A percentile compares a stretch with the other conserved stretches of the same genome.
Evolutionary conservation across 1,140 invertebrate species (phyloP).

Genomic region (Cotesia chilonis): DNA sequence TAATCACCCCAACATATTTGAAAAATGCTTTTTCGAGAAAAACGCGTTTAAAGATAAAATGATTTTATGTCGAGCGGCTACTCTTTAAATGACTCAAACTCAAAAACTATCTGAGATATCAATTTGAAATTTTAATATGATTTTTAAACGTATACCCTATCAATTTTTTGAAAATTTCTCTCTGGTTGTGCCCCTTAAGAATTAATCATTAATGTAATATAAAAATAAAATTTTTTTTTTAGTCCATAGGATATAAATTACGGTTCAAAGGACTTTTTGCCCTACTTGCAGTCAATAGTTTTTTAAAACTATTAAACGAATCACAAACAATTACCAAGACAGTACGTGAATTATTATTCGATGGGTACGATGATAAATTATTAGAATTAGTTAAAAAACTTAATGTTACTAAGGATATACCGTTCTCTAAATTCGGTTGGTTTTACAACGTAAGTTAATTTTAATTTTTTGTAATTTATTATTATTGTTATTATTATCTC

Average conservation of each 20-base stretch:
- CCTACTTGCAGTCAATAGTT: slow-evolving; percentile 65
- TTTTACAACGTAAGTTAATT: slow-evolving; percentile 70
- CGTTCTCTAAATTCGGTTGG: slow-evolving; percentile 80
- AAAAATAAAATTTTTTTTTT: slow-evolving; percentile 43
- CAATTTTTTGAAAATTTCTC: too few relatives aligned
- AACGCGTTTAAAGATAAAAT: too few relatives aligned
- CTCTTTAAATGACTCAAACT: too few relatives aligned
- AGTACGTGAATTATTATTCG: slow-evolving; percentile 75
- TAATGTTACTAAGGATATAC: slow-evolving; percentile 68
- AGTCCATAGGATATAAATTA: slow-evolving; percentile 74
- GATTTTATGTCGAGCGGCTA: too few relatives aligned
- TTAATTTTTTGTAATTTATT: slow-evolving; percentile 7
- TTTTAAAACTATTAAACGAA: slow-evolving; percentile 67
- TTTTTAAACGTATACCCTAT: too few relatives aligned
- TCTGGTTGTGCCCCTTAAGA: neutral
- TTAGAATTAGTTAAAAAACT: slow-evolving; percentile 69
- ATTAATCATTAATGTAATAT: neutral
- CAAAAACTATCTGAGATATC: too few relatives aligned
- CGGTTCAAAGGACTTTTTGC: slow-evolving; percentile 61
- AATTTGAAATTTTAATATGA: too few relatives aligned
- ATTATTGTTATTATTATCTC: neutral
- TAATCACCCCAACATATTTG: too few relatives aligned
- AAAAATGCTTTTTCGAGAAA: too few relatives aligned
- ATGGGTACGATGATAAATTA: slow-evolving; percentile 78
- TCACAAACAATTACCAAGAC: slow-evolving; percentile 71